Base-by-base conservation (phyloP, 2,888 invertebrate species). In the Trissoscelio sp. region DNA sequence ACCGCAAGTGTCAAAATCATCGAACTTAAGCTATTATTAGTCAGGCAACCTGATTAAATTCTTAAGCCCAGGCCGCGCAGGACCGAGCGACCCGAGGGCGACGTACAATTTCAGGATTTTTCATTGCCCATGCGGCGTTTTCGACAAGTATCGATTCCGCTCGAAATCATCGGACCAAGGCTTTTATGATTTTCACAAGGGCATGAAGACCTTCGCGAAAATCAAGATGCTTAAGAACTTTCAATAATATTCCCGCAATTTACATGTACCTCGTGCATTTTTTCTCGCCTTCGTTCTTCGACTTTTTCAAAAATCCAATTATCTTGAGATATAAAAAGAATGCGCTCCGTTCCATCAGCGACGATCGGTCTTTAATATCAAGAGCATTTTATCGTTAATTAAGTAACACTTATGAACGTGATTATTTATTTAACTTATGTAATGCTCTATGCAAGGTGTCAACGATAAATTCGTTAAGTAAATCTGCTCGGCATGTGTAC, bases 21-120 rank as follows among this genome's bases (percentile, higher is more conserved):
- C 34, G 67, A 67, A 67, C 67, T 44, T 31, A n/a, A 3, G 31
- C 31, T 67, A 53, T 67, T 67, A 67, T 55, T 67, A 42, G 44
- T 14, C 18, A 0, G n/a, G n/a, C 12, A 16, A 28, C 1, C 14
- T 12, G 14, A 53, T 53, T 53, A 53, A 53, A 53, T 14, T 5
- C 28, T 14, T 28, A 2, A 28, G 24, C 14, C 28, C 24, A 24
- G 7, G 18, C 2, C 5, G 6, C 39, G 6, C n/a, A 6, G 2
- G 14, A 12, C 12, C 2, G 39, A 14, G 3, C 14, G 39, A n/a
- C 3, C 44, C 18, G 9, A 16, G n/a, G n/a, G 9, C 9, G 18
- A 18, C 11, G 7, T 6, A 22, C n/a, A 46, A n/a, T 46, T 46
- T 46, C 11, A n/a, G 20, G n/a, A 31, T n/a, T 34, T 34, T 18